These are phyloP conservation scores for Chloroceryle amazona DNA, from an alignment of 2,797 vertebrate species.

Conservation along the genomic window DNA sequence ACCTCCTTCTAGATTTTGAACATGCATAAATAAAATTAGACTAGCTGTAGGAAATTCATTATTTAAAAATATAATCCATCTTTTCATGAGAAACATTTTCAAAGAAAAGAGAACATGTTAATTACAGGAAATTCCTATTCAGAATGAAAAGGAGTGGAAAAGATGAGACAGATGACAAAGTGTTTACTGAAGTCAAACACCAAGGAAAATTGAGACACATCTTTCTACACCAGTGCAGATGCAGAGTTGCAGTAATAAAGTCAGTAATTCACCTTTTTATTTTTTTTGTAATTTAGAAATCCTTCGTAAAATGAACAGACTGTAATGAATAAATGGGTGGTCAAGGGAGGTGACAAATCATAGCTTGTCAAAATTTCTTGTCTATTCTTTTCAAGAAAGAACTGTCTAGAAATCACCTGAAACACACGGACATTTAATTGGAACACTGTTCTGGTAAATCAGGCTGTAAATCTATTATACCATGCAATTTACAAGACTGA, in stretches of 20 bases:
- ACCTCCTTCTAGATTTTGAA: conserved; percentile 37
- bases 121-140: background rate
- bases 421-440: background rate
- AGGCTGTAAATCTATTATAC: background rate
- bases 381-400: background rate
- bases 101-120: background rate
- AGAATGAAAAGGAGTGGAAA: background rate
- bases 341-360: background rate
- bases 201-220: background rate
- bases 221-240: background rate
- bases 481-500: background rate
- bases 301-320: background rate
- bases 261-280: background rate
- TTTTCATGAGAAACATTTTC: background rate
- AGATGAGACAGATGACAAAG: background rate
- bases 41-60: background rate
- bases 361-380: background rate
- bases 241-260: background rate
- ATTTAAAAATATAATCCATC: background rate
- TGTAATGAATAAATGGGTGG: background rate
- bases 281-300: background rate
- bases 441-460: background rate
- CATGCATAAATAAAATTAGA: conserved; percentile 3
- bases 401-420: background rate
- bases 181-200: background rate